Evolutionary conservation across 2,113 vertebrate species (phyloP), one percentile per base, ranked within the genome.

Genomic region (Sinocyclocheilus anshuiensis): DNA sequence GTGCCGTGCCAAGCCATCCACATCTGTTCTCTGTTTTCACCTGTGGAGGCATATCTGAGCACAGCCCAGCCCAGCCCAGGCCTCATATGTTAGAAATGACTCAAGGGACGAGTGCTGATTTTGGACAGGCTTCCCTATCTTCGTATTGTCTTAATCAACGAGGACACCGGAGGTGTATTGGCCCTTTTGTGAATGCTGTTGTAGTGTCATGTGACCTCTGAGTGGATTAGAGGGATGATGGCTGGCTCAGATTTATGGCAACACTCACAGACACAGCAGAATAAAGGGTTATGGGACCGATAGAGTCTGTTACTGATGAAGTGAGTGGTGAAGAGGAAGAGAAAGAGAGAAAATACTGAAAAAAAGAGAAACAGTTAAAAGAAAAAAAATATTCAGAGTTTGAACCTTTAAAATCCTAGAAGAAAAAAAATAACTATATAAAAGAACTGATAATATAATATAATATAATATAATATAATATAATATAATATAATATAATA

Each of bases 11-110:
- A 91, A 84, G 80, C 77, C 57, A 57, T 87, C 86, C 75, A 84
- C 87, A 92, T 90, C 77, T 88, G 86, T 88, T 89, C 83, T 79
- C 29, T 76, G 80, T 87, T 87, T 87, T 84, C 88, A 92, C 90
- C 91, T 92, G 88, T 33, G 33, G 83, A 84, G 48, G 76, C 26
- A 86, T 87, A 86, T 88, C 83, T 76, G 42, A 83, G 6, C 53
- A 18, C 53, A 55, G 18, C 18, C 6, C 65, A 42, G 77, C 69
- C 77, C 1, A 18, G 6, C 22, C 69, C 26, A 22, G 15, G 24
- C 18, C 59, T 29, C 65, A 77, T 86, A 88, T 26, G 50, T 80
- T 36, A 16, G 78, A 22, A 83, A 24, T 67, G 59, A 67, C 79
- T 50, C 79, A 22, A 15, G 67, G 72, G 61, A 36, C 74, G 3